Percentiles rank a stretch among this genome's conserved stretches.
These are phyloP conservation scores for Osmerus eperlanus DNA, from an alignment of 2,113 vertebrate species.

Conservation along the genomic window DNA sequence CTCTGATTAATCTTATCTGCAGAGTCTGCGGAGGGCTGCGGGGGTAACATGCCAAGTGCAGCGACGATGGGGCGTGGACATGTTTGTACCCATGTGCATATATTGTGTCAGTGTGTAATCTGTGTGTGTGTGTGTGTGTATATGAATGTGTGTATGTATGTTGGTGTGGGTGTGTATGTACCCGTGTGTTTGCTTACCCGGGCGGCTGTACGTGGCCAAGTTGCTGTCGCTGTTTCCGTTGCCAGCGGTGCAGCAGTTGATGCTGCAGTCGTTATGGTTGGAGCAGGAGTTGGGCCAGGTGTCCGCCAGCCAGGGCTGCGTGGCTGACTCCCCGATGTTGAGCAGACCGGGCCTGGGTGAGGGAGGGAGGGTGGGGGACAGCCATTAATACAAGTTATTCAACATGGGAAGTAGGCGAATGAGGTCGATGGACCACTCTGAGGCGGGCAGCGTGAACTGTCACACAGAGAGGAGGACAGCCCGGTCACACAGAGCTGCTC, in stretches of 20 bases:
- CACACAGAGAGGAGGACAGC: too few relatives aligned
- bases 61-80: constrained; percentile 16
- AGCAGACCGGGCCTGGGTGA: constrained; percentile 87
- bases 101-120: too few relatives aligned
- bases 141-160: neutral
- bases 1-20: constrained; percentile 45
- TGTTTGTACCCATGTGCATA: constrained; percentile 10
- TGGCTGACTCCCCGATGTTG: constrained; percentile 89
- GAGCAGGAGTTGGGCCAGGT: constrained; percentile 97
- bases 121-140: neutral
- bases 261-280: constrained; percentile 95
- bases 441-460: too few relatives aligned
- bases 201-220: constrained; percentile 94
- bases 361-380: neutral
- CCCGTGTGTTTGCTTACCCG: constrained; percentile 76
- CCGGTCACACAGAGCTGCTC: too few relatives aligned
- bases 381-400: constrained; percentile 3
- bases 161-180: neutral
- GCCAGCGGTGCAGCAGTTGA: constrained; percentile 93
- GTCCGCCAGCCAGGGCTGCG: constrained; percentile 96
- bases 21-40: constrained; percentile 37
- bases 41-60: neutral
- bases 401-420: neutral
- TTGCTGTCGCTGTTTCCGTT: constrained; percentile 96
- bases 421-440: neutral